Percentiles rank a stretch among this genome's conserved stretches.
Conservation (phyloP, 2,888 invertebrate genomes). For the Epinotia ramella region DNA sequence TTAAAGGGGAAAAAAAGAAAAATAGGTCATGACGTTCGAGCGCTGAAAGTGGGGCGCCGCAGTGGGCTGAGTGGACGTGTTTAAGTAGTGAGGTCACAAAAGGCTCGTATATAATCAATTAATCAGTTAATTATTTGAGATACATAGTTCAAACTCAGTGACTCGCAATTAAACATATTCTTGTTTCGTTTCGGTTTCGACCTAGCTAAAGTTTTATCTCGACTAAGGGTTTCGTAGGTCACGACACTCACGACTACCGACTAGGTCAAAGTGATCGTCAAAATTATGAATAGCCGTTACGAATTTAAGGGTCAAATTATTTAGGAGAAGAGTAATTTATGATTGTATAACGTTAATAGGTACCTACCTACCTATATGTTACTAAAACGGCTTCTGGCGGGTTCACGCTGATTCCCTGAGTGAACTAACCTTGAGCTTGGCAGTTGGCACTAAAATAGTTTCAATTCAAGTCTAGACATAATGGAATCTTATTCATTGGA, state of each 20-base stretch:
- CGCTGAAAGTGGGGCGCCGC: constrained; percentile 32
- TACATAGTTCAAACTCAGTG: no score
- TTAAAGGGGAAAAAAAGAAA: constrained; percentile 50
- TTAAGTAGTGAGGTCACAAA: constrained; percentile 47
- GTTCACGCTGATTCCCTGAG: neutral
- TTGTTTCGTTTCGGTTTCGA: no score
- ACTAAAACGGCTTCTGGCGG: neutral
- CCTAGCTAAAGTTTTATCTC: no score
- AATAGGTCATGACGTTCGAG: constrained; percentile 51
- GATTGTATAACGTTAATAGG: no score
- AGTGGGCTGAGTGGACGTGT: constrained; percentile 44
- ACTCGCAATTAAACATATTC: no score
- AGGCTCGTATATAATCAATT: neutral
- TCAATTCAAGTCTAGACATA: constrained; percentile 22
- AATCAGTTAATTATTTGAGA: neutral
- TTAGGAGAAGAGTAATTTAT: no score
- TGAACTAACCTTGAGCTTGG: constrained; percentile 14
- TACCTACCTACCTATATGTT: no score
- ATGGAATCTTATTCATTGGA: neutral
- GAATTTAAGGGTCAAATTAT: no score
- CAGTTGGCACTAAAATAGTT: constrained; percentile 11
- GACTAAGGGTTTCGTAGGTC: no score
- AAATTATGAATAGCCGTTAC: no score
- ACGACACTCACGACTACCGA: no score
- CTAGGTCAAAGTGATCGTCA: no score